Evolutionary conservation across 2,797 vertebrate genomes (phyloP).

Genomic region (Gadopsis bispinosus): DNA sequence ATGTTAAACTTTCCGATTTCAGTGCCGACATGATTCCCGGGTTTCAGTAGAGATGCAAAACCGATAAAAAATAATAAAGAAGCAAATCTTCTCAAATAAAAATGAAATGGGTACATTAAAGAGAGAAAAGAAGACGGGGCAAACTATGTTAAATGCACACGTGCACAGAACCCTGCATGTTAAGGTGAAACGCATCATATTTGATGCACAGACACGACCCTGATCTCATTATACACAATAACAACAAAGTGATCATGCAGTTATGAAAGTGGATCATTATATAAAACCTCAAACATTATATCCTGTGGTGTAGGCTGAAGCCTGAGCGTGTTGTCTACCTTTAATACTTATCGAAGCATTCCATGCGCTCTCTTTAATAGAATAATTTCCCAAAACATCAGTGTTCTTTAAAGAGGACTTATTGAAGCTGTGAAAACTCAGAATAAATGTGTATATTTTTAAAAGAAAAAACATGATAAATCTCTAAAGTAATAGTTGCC

Average conservation of each 20-base stretch:
- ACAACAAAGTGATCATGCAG: too few species aligned
- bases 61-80: neutral
- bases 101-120: too few species aligned
- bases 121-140: too few species aligned
- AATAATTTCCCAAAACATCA: neutral
- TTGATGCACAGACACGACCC: neutral
- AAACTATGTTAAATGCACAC: too few species aligned
- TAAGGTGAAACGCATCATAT: neutral
- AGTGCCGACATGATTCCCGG: neutral
- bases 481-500: neutral
- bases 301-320: too few species aligned
- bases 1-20: neutral
- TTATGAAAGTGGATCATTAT: too few species aligned
- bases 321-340: too few species aligned
- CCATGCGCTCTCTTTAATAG: neutral
- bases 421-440: neutral
- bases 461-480: too few species aligned
- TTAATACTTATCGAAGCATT: too few species aligned
- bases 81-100: too few species aligned
- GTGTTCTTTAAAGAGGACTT: neutral
- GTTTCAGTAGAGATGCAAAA: neutral
- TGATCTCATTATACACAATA: neutral
- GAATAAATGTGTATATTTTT: neutral
- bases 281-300: too few species aligned
- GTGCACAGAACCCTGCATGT: neutral